Evolutionary conservation across 2,888 invertebrate species (phyloP).

Genomic region (Helleia helle): DNA sequence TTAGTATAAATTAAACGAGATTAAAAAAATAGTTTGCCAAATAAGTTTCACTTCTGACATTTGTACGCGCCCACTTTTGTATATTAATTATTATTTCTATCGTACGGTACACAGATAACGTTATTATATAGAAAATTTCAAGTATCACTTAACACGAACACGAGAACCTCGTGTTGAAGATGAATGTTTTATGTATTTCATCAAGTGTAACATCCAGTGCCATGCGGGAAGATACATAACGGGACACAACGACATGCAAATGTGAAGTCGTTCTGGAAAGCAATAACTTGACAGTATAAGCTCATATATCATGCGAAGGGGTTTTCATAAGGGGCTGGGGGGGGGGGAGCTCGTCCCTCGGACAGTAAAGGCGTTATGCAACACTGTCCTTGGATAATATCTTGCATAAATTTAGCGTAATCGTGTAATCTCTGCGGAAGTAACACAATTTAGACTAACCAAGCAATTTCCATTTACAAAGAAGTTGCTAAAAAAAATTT

Average conservation of each 20-base stretch:
- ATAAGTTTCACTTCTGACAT: too few species aligned
- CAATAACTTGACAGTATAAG: constrained; percentile 58
- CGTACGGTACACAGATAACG: too few species aligned
- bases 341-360: constrained; percentile 33
- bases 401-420: constrained; percentile 70
- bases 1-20: too few species aligned
- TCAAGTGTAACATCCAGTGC: neutral
- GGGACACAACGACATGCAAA: constrained; percentile 40
- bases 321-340: constrained; percentile 58
- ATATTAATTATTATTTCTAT: too few species aligned
- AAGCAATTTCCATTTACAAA: constrained; percentile 29
- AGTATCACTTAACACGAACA: too few species aligned
- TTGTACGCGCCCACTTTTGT: too few species aligned
- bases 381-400: constrained; percentile 65
- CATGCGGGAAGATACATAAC: constrained; percentile 20
- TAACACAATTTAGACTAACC: constrained; percentile 58
- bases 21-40: too few species aligned
- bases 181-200: neutral
- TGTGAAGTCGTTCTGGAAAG: constrained; percentile 39
- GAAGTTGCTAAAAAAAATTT: constrained; percentile 4
- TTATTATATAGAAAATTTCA: too few species aligned
- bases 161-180: too few species aligned
- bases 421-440: constrained; percentile 59
- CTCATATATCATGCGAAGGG: constrained; percentile 57
- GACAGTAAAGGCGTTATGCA: constrained; percentile 69